Evolutionary conservation across 2,113 vertebrate species (phyloP), one percentile per base, ranked within the genome.

Genomic region (Sinocyclocheilus grahami): DNA sequence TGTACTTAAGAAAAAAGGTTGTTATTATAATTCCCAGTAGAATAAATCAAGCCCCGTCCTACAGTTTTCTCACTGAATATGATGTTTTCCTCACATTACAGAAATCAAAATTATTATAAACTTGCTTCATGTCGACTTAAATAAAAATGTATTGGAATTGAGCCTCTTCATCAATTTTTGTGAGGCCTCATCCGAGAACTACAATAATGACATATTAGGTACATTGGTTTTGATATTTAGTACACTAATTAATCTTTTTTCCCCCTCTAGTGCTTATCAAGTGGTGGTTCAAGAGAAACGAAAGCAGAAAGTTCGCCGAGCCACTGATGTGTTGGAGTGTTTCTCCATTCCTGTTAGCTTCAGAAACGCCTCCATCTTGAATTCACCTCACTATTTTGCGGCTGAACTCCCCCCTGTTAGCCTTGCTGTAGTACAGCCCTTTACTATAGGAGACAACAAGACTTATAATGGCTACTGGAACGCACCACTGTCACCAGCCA

Each of bases 401-500:
- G 98, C 98, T 0, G 97, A 99, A 65, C 89, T 99, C 86, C 96
- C 96, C 7, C 97, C 98, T 0, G 91, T 95, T 92, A 97, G 96
- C 90, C 95, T 99, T n/a, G 95, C 96, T 0, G 95, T 96, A 72
- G 96, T 96, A 0, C 97, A 97, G 87, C 97, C 97, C 0, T 99
- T 99, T 92, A 99, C 97, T 0, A 96, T 99, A 86, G 98, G 98
- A 0, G 98, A 99, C 94, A 98, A 99, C 94, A 97, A 97, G 92
- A 99, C 97, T 48, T 99, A 99, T 89, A 97, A 98, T 0, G 97
- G 98, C 80, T 99, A 97, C 93, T 98, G 97, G 97, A 99, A 99
- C 1, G 97, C 97, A 16, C 98, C 98, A 0, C 95, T 99, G 22
- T 98, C 97, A 4, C 97, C 98, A 0, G 90, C 97, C 90, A 99